Evolutionary conservation across 1,140 invertebrate genomes (phyloP), one percentile per base, ranked within the genome.

Genomic region (Akabosia matsudoensis): DNA sequence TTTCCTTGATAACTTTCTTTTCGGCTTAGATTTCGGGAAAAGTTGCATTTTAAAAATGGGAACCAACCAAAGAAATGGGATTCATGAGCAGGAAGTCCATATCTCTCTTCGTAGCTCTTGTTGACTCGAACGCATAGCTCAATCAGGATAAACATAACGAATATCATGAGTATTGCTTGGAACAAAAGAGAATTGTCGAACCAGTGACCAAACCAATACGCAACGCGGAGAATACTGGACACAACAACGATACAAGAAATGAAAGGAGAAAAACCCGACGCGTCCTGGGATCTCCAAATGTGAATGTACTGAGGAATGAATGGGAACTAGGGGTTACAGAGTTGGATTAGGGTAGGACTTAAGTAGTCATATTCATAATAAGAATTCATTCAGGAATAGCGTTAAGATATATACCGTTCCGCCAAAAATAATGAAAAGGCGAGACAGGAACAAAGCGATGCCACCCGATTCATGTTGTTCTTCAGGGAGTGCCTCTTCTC

Each of bases 201-300:
- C 33, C 33, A 72, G 24, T 72, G 70, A 7, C 70, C 70, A 28
- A 34, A 89, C 88, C 88, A 90, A 82, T 90, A 89, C 74, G 87
- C 82, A 71, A 90, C 89, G 72, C 89, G 83, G 16, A 90, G 82
- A 70, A 87, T 87, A 78, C 88, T 89, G 37, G 88, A 88, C 34
- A 88, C 82, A 45, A 89, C 82, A 26, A 90, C 82, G n/a, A 86
- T 85, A 1, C 90, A 82, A 81, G 88, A 90, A 18, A 89, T 89
- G 79, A 86, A 87, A 13, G 85, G 82, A 1, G 88, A 89, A 82
- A 89, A 89, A 1, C 88, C 88, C 54, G 86, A 85, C 33, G 86
- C 84, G 81, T 88, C 87, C 73, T 84, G 81, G 2, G 84, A 83
- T 37, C 82, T 76, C 78, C 83, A 81, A 34, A 89, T 89, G 33